phyloP scores from a whole-genome alignment of 2,888 invertebrate species.

The Tenthredo notha region DNA sequence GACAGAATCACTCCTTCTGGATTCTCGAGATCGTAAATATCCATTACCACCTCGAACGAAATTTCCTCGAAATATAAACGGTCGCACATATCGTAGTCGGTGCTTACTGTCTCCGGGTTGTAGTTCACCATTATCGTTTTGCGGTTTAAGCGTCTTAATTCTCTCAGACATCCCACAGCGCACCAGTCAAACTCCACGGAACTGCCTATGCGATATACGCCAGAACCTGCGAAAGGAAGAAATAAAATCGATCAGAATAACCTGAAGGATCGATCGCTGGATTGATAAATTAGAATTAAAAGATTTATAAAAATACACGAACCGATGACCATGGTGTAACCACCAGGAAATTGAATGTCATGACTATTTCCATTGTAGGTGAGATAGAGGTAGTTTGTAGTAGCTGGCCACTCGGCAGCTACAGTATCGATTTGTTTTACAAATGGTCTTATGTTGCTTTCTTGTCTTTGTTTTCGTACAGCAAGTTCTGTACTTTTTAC shows the following conservation, averaged over 20 bases:
- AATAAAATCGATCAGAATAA: background rate
- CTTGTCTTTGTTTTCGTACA: slow-evolving; percentile 88
- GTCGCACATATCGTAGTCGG: slow-evolving; percentile 99
- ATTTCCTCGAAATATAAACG: slow-evolving; percentile 99
- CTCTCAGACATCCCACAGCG: slow-evolving; percentile 96
- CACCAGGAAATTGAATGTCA: slow-evolving; percentile 90
- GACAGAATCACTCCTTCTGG: slow-evolving; percentile 97
- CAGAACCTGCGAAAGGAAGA: slow-evolving; percentile 82
- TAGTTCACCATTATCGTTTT: slow-evolving; percentile 99
- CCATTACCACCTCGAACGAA: slow-evolving; percentile 99
- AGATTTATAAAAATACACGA: slow-evolving; percentile 57
- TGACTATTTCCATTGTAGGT: slow-evolving; percentile 95
- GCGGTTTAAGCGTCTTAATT: slow-evolving; percentile 91
- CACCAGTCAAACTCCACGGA: slow-evolving; percentile 99
- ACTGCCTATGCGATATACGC: slow-evolving; percentile 98
- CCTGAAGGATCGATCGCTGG: background rate
- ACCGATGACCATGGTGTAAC: slow-evolving; percentile 93
- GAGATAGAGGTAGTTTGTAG: slow-evolving; percentile 98
- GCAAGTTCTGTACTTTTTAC: slow-evolving; percentile 94
- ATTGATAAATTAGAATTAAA: background rate
- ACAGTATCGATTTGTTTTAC: slow-evolving; percentile 99
- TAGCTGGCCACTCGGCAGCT: slow-evolving; percentile 99
- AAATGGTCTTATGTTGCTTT: slow-evolving; percentile 88
- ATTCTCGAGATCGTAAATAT: slow-evolving; percentile 95
- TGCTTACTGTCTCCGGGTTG: slow-evolving; percentile 99